Percentiles rank a stretch among this genome's conserved stretches.
Conservation (phyloP, 2,113 vertebrate species). For the Lanius collurio region DNA sequence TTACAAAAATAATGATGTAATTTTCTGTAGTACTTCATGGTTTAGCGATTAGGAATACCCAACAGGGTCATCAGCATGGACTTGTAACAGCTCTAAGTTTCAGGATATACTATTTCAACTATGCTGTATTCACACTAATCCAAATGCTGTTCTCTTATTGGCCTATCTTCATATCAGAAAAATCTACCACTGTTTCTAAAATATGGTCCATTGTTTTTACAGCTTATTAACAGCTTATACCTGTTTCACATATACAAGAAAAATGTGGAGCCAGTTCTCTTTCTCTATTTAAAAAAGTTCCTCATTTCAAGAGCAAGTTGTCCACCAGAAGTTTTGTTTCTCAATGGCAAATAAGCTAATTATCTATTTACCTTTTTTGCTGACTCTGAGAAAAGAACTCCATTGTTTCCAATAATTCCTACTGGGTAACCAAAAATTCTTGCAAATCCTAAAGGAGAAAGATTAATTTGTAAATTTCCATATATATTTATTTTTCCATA, state of each 20-base stretch:
- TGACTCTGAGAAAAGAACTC: slow-evolving; percentile 97
- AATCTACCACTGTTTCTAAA: background rate
- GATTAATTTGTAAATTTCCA: background rate
- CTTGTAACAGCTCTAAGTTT: background rate
- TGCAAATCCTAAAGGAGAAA: slow-evolving; percentile 83
- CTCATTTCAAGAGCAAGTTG: background rate
- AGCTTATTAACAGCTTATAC: background rate
- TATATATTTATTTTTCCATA: background rate
- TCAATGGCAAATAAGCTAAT: background rate
- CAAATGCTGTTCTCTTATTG: background rate
- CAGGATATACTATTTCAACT: background rate
- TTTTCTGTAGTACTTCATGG: background rate
- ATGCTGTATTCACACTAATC: background rate
- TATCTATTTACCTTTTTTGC: slow-evolving; percentile 89
- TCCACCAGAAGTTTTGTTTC: background rate
- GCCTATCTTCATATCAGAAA: background rate
- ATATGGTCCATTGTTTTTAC: background rate
- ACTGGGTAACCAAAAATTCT: slow-evolving; percentile 96
- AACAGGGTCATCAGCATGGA: background rate
- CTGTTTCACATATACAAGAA: background rate
- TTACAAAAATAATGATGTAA: background rate
- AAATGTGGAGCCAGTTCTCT: accelerated
- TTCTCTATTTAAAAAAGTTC: background rate
- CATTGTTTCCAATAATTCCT: slow-evolving; percentile 97
- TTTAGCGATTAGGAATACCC: background rate